Conservation (phyloP, 2,797 vertebrate species). For the Rachycentron canadum region DNA sequence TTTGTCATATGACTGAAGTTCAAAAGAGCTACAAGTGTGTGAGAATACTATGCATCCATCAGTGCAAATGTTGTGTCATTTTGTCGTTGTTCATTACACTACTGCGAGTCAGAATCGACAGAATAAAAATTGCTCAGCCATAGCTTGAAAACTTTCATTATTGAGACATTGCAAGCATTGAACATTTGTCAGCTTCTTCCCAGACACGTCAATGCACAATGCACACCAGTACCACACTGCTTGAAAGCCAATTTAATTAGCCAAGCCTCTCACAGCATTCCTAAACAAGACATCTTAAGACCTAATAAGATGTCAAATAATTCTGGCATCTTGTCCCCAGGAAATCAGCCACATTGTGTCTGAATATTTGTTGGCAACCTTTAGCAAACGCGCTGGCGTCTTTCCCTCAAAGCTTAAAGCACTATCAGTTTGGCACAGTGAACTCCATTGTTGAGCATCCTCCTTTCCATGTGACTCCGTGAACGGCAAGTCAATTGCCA, state of each 20-base stretch:
- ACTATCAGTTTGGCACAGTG: constrained; percentile 54
- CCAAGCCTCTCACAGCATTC: constrained; percentile 73
- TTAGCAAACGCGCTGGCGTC: constrained; percentile 32
- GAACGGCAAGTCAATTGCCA: constrained; percentile 26
- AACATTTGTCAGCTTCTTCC: constrained; percentile 76
- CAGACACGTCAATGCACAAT: constrained; percentile 77
- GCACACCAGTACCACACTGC: constrained; percentile 70
- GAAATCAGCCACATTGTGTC: constrained; percentile 78
- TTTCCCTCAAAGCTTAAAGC: constrained; percentile 60
- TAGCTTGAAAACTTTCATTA: constrained; percentile 60
- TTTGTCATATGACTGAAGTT: constrained; percentile 54
- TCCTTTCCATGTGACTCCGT: constrained; percentile 27
- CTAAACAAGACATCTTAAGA: constrained; percentile 76
- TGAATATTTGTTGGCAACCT: constrained; percentile 72
- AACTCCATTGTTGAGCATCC: constrained; percentile 17
- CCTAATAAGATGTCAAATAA: constrained; percentile 83
- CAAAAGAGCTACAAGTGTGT: constrained; percentile 32
- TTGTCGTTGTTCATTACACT: constrained; percentile 21
- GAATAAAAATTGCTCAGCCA: constrained; percentile 30
- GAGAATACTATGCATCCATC: not conserved
- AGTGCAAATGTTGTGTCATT: constrained; percentile 4
- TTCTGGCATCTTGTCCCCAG: constrained; percentile 74
- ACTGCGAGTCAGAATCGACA: constrained; percentile 33
- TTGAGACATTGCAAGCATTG: constrained; percentile 63
- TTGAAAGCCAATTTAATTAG: constrained; percentile 84